Base-by-base conservation (phyloP, 2,797 vertebrate genomes). In the Xenentodon cancila region DNA sequence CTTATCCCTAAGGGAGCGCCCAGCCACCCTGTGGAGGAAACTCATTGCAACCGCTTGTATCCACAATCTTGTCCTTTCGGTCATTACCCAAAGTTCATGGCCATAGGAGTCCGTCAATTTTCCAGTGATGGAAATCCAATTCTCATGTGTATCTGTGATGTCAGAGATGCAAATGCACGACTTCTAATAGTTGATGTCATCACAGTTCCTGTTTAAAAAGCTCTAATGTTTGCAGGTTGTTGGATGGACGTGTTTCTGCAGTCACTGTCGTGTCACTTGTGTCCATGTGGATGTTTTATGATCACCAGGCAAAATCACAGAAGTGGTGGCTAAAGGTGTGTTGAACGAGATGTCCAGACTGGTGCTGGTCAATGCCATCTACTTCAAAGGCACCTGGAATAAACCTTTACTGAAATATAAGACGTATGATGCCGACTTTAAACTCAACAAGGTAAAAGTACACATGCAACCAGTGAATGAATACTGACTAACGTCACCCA, bases 311-410 rank as follows among this genome's bases (percentile, higher is more conserved):
- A 92, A 93, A 84, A 92, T 93, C 71, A 82, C 84, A 75, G 42
- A 92, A 32, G 15, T 93, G 66, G 61, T 93, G 60, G 2, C 0
- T 0, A 0, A 54, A 17, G 84, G 22, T 7, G 4, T 19, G 3
- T 0, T 93, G 54, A 43, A 79, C 13, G 0, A 0, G 0, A 0
- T 13, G 12, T 89, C 84, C 27, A 72, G 13, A 21, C 80, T 93
- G 30, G 86, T 92, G 8, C 79, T 93, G 73, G 88, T 93, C 20
- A 93, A 92, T 25, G 92, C 92, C 47, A 71, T 93, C 65, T 93
- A 93, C 76, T 92, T 93, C 47, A 94, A 92, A 80, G 89, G 89
- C 17, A 81, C 30, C 58, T 94, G 93, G 92, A 59, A 75, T 22
- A 56, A 57, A 3, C 60, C 79, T 57, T 93, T 93, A 37, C 1